Base-by-base conservation (phyloP, 1,140 invertebrate genomes). In the Aplysia californica region DNA sequence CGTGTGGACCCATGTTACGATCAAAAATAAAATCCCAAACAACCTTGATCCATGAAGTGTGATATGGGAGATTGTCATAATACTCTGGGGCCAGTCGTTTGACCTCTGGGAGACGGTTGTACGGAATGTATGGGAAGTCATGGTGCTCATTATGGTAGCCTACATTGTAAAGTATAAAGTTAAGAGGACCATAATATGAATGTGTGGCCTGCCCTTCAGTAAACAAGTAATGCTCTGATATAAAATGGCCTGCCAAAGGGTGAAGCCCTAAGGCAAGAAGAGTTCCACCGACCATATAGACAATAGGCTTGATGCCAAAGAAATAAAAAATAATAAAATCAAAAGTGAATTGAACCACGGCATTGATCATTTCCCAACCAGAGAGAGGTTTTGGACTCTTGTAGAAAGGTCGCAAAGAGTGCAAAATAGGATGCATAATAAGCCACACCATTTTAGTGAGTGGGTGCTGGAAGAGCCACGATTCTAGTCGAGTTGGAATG, bases 171-270 rank as follows among this genome's bases (percentile, higher is more conserved):
- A 97, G 98, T 39, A 99, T 95, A 89, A 93, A 95, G 91, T 99
- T 99, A 18, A 99, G 91, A 10, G 95, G 94, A 0, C 98, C 98
- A 89, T 99, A 99, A 89, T 99, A 99, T 39, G 97, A 98, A 83
- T 98, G 98, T 0, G 98, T 99, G 89, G 99, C 98, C 88, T 94
- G 97, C 4, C 96, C 97, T 89, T 97, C 96, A 77, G 93, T 93
- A 87, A 98, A 99, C 94, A 99, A 97, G 89, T 99, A 99, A 91
- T 99, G 98, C 85, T 99, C 98, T 0, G 97, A 98, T 84, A 99
- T 95, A 85, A 99, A 99, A 89, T 99, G 98, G 0, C 96, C 98
- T 41, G 98, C 97, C 6, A 99, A 95, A 4, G 98, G 98, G 92
- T 99, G 98, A 4, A 98, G 77, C 0, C 98, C 98, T 94, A 99